Base-by-base conservation (phyloP, 2,797 vertebrate species). In the Onychomys torridus region DNA sequence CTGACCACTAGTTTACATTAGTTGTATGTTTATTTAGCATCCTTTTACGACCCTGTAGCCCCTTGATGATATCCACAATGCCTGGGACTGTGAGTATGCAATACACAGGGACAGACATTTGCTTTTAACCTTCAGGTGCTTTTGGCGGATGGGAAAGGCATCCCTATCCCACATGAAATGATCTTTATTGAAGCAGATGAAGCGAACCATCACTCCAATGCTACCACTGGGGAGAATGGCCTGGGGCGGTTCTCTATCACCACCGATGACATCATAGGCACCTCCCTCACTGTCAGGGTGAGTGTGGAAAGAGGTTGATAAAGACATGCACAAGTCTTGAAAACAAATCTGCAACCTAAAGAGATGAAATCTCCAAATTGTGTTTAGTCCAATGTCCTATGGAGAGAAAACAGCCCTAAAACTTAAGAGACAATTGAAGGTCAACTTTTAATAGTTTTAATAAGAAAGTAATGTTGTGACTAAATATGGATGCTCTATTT, bases 181-280 rank as follows among this genome's bases (percentile, higher is more conserved):
- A 0, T 99, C 91, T 67, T 0, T 0, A 96, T 99, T 94, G 90
- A 40, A 55, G 95, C 97, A 43, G 69, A 87, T 27, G 96, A 92
- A 93, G 95, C 96, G 21, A 78, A 10, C 81, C 76, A 97, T 63
- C 23, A 46, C 19, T 89, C 34, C 57, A 98, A 97, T 69, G 97
- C 98, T 25, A 99, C 97, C 6, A 99, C 98, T 0, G 97, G 99
- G 34, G 95, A 96, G 25, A 76, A 97, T 1, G 98, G 98, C 27
- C 88, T 90, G 5, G 98, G 57, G 14, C 12, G n/a, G 11, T 98
- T 99, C 94, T 82, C 95, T 21, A 91, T 99, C 32, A 96, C 98
- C 63, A 98, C 98, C 23, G 95, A 96, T 11, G 63, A 0, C 0
- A 0, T 98, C 11, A 0, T 9, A 1, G 85, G 19, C 0, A 3